Evolutionary conservation across 1,140 invertebrate species (phyloP).

Genomic region (Lerema accius): DNA sequence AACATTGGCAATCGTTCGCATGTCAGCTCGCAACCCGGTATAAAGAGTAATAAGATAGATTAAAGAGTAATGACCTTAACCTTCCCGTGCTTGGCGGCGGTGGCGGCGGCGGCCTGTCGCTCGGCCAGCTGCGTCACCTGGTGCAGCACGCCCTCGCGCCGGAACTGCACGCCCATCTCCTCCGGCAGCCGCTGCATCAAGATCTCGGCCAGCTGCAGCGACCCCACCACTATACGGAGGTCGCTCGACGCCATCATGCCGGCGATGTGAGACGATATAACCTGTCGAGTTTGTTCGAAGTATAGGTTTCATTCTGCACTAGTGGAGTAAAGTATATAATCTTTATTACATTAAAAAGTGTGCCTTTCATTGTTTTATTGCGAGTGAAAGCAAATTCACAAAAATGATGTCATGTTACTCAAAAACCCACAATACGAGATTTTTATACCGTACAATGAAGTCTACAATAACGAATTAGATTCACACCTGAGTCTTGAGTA

Average conservation of each 20-base stretch:
- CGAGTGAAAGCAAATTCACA: too few species aligned
- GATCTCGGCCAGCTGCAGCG: constrained; percentile 98
- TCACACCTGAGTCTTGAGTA: constrained; percentile 92
- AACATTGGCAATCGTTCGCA: too few species aligned
- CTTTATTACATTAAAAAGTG: too few species aligned
- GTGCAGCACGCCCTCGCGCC: constrained; percentile 97
- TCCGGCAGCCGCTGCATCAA: constrained; percentile 97
- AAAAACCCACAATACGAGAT: neutral
- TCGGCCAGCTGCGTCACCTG: constrained; percentile 92
- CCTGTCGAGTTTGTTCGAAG: too few species aligned
- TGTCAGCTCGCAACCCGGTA: too few species aligned
- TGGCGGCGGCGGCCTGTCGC: constrained; percentile 68
- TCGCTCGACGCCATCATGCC: constrained; percentile 98
- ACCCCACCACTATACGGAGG: constrained; percentile 97
- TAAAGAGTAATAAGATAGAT: too few species aligned
- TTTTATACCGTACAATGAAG: too few species aligned
- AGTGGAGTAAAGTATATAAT: too few species aligned
- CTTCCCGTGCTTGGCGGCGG: constrained; percentile 43
- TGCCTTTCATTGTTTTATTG: too few species aligned
- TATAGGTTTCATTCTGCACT: too few species aligned
- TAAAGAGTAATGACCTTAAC: constrained; percentile 55
- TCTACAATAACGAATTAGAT: neutral
- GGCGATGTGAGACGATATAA: constrained; percentile 98
- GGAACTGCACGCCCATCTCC: constrained; percentile 96
- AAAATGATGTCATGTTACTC: too few species aligned